Evolutionary conservation across 2,113 vertebrate genomes (phyloP), one percentile per base, ranked within the genome.

Genomic region (Chloroceryle aenea): DNA sequence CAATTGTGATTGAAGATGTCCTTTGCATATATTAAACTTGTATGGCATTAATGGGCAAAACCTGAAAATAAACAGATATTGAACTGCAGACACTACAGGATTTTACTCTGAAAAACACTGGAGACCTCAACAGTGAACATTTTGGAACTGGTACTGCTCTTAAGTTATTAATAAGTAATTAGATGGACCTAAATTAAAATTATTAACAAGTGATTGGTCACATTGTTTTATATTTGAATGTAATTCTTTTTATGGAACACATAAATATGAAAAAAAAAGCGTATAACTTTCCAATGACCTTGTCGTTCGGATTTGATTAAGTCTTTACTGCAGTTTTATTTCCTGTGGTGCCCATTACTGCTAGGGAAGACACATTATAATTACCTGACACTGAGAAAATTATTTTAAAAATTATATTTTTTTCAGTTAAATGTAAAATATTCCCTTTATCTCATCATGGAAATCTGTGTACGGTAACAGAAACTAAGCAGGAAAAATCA

Each of bases 301-400:
- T 98, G 95, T 92, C 91, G 94, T 95, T 97, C 88, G 66, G 53
- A 90, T 96, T 93, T 97, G 68, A 97, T 98, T 98, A 96, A 96
- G 93, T 91, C 69, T 61, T 13, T 92, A 90, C 59, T 71, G 88
- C 42, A 93, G 48, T 85, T 96, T 95, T 97, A 96, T 90, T 96
- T 98, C 96, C 92, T 95, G 68, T 87, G 90, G 87, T 95, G 95
- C 95, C 87, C 58, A 71, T 92, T 97, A 95, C 72, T 96, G 76
- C 71, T 93, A 83, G 32, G 53, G 52, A 96, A 93, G 96, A 96
- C 87, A 91, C 2, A 32, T 95, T 97, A 94, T 95, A 98, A 98
- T 97, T 96, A 95, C 69, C 86, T 89, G 77, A 88, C 52, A 85
- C 62, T 84, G 96, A 42, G 16, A 76, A 63, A 91, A 67, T 71